Base-by-base conservation (phyloP, 2,797 vertebrate genomes). In the Crax fasciolata region DNA sequence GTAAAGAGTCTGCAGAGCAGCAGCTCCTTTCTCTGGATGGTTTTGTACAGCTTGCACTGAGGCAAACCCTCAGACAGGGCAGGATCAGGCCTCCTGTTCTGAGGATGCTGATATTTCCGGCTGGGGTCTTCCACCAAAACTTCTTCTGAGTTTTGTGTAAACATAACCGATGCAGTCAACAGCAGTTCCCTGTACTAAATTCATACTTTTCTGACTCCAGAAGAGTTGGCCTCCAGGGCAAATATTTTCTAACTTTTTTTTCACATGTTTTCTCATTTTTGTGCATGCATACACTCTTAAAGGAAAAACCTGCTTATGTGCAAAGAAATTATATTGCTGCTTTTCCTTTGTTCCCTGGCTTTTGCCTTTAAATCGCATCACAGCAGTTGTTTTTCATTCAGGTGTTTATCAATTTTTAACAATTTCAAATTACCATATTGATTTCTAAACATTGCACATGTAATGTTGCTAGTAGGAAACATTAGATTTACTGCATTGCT, bases 341-440 rank as follows among this genome's bases (percentile, higher is more conserved):
- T 84, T 92, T 81, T 91, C 15, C 13, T 89, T 88, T 72, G 48
- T 76, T 77, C 55, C 14, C 1, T 13, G 65, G 43, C 73, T 91
- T 43, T 85, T 93, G 49, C 51, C 25, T 91, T 92, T 91, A 79
- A 95, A 84, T 82, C 63, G 58, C 68, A 66, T 76, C 79, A 25
- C 65, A 83, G 82, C 49, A 92, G 61, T 63, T 88, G 71, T 70
- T 91, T 95, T 92, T 48, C 80, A 68, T 62, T 89, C 61, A 62
- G 41, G 7, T 54, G 4, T 5, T 93, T 93, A 84, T 88, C 78
- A 39, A 61, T 86, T 83, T 96, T 92, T 89, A 87, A 84, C 54
- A 58, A 75, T 84, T 96, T 92, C 78, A 46, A 72, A 30, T 95
- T 84, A 68, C 52, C 54, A 51, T 87, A 67, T 71, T 76, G 6